phyloP scores from a whole-genome alignment of 1,140 invertebrate genomes.

The Macrobrachium nipponense region DNA sequence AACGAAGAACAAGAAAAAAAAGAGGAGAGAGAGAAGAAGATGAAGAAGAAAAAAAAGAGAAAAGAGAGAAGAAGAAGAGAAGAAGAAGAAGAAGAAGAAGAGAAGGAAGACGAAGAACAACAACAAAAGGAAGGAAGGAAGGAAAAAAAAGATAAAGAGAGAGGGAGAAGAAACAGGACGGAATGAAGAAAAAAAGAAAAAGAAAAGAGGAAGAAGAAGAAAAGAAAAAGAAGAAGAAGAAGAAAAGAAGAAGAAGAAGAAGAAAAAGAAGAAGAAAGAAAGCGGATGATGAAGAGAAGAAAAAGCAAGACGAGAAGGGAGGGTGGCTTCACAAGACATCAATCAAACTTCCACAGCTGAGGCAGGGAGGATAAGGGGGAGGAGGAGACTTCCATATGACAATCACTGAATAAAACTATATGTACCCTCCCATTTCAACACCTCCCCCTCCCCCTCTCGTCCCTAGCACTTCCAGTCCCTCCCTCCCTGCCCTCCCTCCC shows the following conservation, averaged over 20 bases:
- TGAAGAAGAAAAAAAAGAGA: not conserved
- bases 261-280: not conserved
- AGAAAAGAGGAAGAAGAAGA: not conserved
- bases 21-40: not conserved
- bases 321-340: not conserved
- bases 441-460: slow-evolving; percentile 15
- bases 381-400: not conserved
- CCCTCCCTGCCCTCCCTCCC: not conserved
- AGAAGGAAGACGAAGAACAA: not conserved
- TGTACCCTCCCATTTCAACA: not conserved
- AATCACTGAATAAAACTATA: not conserved
- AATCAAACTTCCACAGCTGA: not conserved
- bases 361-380: slow-evolving; percentile 1
- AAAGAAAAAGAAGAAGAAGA: not conserved
- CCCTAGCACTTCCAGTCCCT: not conserved
- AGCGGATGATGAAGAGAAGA: not conserved
- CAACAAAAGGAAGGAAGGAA: not conserved
- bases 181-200: not conserved
- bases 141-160: not conserved
- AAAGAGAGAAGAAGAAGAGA: not conserved
- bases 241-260: not conserved
- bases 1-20: not conserved
- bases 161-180: not conserved
- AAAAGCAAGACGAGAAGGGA: not conserved
- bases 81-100: not conserved